phyloP scores from a whole-genome alignment of 2,888 invertebrate species.

The Noctua fimbriata region DNA sequence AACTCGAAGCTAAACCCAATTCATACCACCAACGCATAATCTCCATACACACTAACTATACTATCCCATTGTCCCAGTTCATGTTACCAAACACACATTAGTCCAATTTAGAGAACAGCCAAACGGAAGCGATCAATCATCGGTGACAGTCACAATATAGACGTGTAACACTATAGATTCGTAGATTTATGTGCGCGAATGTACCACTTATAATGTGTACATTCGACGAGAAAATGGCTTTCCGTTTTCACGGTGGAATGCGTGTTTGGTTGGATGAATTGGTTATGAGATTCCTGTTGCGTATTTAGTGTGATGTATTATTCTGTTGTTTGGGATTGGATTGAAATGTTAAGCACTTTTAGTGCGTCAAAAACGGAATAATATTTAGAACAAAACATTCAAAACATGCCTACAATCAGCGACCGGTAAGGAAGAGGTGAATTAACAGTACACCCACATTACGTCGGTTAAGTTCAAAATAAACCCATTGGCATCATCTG shows the following conservation, averaged over 20 bases:
- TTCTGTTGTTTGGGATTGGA: conserved; percentile 13
- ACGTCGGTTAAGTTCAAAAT: background rate
- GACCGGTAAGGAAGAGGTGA: background rate
- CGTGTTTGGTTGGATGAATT: conserved; percentile 32
- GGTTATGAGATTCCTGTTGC: conserved; percentile 18
- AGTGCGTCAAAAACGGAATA: background rate
- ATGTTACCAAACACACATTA: conserved; percentile 72
- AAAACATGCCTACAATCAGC: background rate
- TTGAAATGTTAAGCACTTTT: background rate
- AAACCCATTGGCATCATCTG: background rate
- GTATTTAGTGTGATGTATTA: conserved; percentile 32
- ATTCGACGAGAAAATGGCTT: conserved; percentile 49
- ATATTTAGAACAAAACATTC: background rate
- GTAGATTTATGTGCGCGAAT: conserved; percentile 61
- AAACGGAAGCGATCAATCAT: conserved; percentile 81
- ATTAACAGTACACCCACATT: background rate
- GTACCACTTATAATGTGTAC: conserved; percentile 47
- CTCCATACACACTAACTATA: conserved; percentile 49
- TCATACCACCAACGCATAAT: conserved; percentile 10
- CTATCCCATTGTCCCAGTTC: conserved; percentile 65
- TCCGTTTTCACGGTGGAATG: conserved; percentile 47
- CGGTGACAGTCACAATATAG: conserved; percentile 76
- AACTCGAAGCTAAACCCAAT: background rate
- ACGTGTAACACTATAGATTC: conserved; percentile 66
- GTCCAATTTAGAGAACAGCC: conserved; percentile 76